A percentile compares a stretch with the other conserved stretches of the same genome.
Conservation (phyloP, 2,888 invertebrate species). For the Rhagonycha lutea region DNA sequence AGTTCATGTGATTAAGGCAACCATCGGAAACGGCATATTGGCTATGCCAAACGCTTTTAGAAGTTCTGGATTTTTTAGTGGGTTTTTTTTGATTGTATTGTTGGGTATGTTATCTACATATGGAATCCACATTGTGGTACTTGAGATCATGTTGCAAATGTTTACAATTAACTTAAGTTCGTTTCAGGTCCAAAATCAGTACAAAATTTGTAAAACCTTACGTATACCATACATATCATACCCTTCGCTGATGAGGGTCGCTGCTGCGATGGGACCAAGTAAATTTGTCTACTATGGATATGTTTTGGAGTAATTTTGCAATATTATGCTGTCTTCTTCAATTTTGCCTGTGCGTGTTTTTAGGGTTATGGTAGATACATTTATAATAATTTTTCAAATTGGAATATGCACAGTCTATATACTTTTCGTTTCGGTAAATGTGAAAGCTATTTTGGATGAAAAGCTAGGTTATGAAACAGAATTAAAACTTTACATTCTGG, state of each 20-base stretch:
- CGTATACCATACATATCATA: conserved; percentile 81
- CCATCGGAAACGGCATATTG: conserved; percentile 90
- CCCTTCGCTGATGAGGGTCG: conserved; percentile 70
- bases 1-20: conserved; percentile 86
- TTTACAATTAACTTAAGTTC: conserved; percentile 39
- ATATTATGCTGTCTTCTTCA: too few species aligned
- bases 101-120: conserved; percentile 83
- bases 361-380: too few species aligned
- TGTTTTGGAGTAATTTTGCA: too few species aligned
- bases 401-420: too few species aligned
- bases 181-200: conserved; percentile 50
- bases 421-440: too few species aligned
- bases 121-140: conserved; percentile 83
- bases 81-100: conserved; percentile 73
- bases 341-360: too few species aligned
- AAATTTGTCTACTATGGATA: too few species aligned
- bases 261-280: conserved; percentile 75
- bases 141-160: too few species aligned
- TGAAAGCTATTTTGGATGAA: too few species aligned
- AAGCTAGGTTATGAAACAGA: too few species aligned
- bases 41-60: conserved; percentile 92
- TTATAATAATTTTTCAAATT: too few species aligned
- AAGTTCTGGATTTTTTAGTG: conserved; percentile 81
- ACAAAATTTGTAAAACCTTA: conserved; percentile 65
- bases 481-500: too few species aligned